Conservation (phyloP, 92 coral and sea anemone species). For the Zoanthus sociatus region DNA sequence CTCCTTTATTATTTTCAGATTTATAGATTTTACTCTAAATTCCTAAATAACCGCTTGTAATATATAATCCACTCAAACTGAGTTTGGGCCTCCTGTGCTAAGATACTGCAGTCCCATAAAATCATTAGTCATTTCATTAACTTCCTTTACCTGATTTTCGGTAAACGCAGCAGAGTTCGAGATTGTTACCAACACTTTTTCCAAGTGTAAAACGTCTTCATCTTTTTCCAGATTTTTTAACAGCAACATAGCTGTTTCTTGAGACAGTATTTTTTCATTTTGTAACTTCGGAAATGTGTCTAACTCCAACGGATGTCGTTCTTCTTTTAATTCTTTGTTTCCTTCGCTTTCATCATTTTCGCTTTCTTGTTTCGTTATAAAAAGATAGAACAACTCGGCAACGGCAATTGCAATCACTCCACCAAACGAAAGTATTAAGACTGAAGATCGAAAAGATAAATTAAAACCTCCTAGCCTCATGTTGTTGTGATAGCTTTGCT, state of each 20-base stretch:
- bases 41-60: too few relatives aligned
- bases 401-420: background rate
- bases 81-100: too few relatives aligned
- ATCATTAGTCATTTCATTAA: too few relatives aligned
- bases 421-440: constrained; percentile 15
- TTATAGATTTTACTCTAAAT: too few relatives aligned
- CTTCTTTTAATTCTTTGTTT: background rate
- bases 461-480: constrained; percentile 19
- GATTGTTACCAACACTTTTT: constrained; percentile 66
- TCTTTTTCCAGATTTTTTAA: constrained; percentile 46
- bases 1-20: too few relatives aligned
- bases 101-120: too few relatives aligned
- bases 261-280: constrained; percentile 30
- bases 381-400: constrained; percentile 1
- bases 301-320: background rate
- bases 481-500: background rate
- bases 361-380: background rate
- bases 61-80: too few relatives aligned
- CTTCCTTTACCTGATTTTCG: constrained; percentile 68
- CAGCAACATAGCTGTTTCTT: constrained; percentile 31
- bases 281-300: background rate
- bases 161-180: constrained; percentile 79
- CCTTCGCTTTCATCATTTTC: background rate
- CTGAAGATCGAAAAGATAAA: background rate
- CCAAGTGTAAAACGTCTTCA: constrained; percentile 62